Percentiles rank a stretch among this genome's conserved stretches.
Conservation (phyloP, 2,797 vertebrate genomes). For the Arnoldichthys spilopterus region DNA sequence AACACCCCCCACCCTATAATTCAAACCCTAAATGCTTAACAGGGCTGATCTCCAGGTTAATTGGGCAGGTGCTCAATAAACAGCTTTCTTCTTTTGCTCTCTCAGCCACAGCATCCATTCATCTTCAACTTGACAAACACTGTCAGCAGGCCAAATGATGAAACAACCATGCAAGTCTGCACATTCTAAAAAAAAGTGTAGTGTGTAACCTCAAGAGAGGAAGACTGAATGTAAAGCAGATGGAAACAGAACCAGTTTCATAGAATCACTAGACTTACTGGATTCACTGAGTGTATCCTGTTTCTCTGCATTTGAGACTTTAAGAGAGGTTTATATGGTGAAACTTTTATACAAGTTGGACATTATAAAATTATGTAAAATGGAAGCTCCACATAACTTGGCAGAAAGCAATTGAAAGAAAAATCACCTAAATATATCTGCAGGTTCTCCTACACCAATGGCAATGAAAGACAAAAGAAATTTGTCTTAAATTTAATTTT, state of each 20-base stretch:
- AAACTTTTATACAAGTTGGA: background rate
- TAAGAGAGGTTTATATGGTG: background rate
- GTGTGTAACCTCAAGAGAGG: background rate
- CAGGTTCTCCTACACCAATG: too few species aligned
- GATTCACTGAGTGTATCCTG: constrained; percentile 4
- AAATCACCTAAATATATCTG: too few species aligned
- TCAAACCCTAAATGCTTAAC: constrained; percentile 28
- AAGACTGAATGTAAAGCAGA: background rate
- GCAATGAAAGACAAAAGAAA: too few species aligned
- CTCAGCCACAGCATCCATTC: background rate
- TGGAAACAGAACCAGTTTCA: background rate
- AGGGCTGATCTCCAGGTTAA: constrained; percentile 40
- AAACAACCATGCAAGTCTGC: background rate
- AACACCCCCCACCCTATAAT: too few species aligned
- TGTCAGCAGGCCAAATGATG: constrained; percentile 9
- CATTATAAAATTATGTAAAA: background rate
- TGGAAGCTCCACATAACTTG: background rate
- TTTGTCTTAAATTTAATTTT: too few species aligned
- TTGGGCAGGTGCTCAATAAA: constrained; percentile 33
- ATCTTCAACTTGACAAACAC: constrained; percentile 2
- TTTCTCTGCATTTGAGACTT: background rate
- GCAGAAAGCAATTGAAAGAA: too few species aligned
- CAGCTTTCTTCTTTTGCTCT: constrained; percentile 1
- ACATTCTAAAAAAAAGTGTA: background rate
- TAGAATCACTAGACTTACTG: background rate